Evolutionary conservation across 2,113 vertebrate genomes (phyloP).

Genomic region (Istiophorus platypterus): DNA sequence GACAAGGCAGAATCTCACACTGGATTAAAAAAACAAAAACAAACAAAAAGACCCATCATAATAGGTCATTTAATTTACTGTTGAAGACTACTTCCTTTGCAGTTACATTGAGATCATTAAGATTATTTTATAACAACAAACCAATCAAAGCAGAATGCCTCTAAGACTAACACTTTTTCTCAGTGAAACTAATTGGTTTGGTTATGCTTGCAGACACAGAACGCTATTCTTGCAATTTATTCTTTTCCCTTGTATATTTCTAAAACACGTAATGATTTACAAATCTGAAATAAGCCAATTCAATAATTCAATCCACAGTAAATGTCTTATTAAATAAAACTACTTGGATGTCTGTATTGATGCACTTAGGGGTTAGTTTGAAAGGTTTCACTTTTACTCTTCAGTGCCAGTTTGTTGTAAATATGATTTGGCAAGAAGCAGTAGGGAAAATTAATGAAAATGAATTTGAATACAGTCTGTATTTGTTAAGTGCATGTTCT

Average conservation of each 20-base stretch:
- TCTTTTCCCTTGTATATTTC: not conserved
- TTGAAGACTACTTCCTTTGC: not conserved
- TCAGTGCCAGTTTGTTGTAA: constrained; percentile 4
- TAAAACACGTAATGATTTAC: not conserved
- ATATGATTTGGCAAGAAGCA: constrained; percentile 23
- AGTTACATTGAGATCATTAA: not conserved
- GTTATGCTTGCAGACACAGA: not conserved
- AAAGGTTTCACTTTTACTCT: constrained; percentile 9
- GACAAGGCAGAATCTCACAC: constrained; percentile 6
- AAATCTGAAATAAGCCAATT: not conserved
- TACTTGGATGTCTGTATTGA: not conserved
- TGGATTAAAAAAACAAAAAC: not conserved
- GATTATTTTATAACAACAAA: not conserved
- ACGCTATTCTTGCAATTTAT: not conserved
- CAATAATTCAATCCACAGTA: not conserved
- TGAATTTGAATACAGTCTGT: not conserved
- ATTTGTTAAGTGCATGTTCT: constrained; percentile 1
- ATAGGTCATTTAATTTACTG: not conserved
- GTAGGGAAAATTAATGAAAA: not conserved
- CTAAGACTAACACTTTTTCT: too few species aligned
- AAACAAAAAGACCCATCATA: too few species aligned
- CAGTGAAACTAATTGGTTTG: not conserved
- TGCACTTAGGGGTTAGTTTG: constrained; percentile 7
- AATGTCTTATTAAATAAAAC: constrained; percentile 7
- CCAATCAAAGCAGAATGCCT: not conserved